Evolutionary conservation across 1,140 invertebrate genomes (phyloP).

Genomic region (Brachionus asplanchnoidis): DNA sequence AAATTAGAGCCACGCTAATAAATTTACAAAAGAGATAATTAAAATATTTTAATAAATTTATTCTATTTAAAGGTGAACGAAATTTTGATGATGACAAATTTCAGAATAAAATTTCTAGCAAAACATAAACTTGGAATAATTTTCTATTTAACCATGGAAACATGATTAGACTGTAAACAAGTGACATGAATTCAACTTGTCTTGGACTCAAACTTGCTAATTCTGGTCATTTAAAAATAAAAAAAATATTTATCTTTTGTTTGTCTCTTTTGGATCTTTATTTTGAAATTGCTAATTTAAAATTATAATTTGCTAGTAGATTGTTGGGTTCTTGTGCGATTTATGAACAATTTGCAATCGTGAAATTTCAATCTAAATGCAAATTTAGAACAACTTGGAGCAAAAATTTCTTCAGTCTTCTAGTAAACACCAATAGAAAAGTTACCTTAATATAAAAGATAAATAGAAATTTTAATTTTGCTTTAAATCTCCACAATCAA

Average conservation of each 20-base stretch:
- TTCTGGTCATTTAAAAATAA: background rate
- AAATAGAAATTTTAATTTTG: conserved; percentile 18
- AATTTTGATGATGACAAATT: background rate
- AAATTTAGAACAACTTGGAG: background rate
- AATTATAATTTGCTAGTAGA: background rate
- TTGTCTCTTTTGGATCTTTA: background rate
- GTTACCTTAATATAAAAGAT: conserved; percentile 10
- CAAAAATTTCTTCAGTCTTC: conserved; percentile 15
- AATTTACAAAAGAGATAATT: conserved; percentile 26
- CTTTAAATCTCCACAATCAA: background rate
- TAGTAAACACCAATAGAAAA: conserved; percentile 1
- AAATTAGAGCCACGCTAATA: background rate
- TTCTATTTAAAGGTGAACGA: conserved; percentile 2
- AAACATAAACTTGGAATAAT: background rate
- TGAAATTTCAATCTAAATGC: conserved; percentile 12
- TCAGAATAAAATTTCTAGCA: background rate
- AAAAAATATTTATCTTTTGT: background rate
- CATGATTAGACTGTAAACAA: background rate
- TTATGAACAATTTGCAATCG: conserved; percentile 7
- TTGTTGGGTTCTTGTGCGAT: background rate
- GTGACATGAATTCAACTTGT: background rate
- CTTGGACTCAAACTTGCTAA: background rate
- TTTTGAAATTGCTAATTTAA: background rate
- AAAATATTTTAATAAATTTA: conserved; percentile 1
- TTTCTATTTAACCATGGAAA: background rate